A percentile compares a stretch with the other conserved stretches of the same genome.
These are phyloP conservation scores for Diaphora mendica DNA, from an alignment of 2,888 invertebrate genomes.

Conservation along the genomic window DNA sequence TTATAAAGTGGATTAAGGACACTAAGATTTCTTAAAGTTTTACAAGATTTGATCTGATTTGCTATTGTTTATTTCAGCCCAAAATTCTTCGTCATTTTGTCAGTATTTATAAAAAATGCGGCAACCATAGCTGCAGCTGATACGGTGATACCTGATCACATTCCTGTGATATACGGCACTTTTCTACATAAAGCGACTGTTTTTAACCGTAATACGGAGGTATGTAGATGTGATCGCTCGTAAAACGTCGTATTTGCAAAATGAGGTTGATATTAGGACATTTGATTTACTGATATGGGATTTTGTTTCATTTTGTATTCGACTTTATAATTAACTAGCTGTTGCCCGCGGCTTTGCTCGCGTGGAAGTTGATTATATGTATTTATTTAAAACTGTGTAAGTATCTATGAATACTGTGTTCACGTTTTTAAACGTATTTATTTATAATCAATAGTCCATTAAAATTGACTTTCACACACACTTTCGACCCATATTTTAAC, in stretches of 20 bases:
- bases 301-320: constrained; percentile 10
- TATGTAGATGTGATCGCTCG: constrained; percentile 21
- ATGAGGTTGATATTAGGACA: constrained; percentile 12
- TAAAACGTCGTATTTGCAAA: constrained; percentile 23
- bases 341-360: too few species aligned
- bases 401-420: too few species aligned
- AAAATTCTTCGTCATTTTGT: neutral
- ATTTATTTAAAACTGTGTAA: too few species aligned
- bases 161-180: constrained; percentile 29
- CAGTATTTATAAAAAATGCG: neutral
- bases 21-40: neutral
- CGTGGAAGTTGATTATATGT: too few species aligned
- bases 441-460: too few species aligned
- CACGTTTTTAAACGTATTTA: too few species aligned
- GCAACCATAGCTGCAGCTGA: constrained; percentile 10
- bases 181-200: constrained; percentile 17
- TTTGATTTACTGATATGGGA: constrained; percentile 22
- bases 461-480: too few species aligned
- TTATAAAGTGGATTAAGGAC: neutral
- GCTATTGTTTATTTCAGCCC: neutral
- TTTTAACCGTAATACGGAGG: constrained; percentile 14
- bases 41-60: neutral
- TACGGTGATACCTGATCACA: constrained; percentile 28
- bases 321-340: constrained; percentile 12
- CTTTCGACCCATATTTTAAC: too few species aligned